phyloP scores from a whole-genome alignment of 2,797 vertebrate species.

The Caiman crocodilus region DNA sequence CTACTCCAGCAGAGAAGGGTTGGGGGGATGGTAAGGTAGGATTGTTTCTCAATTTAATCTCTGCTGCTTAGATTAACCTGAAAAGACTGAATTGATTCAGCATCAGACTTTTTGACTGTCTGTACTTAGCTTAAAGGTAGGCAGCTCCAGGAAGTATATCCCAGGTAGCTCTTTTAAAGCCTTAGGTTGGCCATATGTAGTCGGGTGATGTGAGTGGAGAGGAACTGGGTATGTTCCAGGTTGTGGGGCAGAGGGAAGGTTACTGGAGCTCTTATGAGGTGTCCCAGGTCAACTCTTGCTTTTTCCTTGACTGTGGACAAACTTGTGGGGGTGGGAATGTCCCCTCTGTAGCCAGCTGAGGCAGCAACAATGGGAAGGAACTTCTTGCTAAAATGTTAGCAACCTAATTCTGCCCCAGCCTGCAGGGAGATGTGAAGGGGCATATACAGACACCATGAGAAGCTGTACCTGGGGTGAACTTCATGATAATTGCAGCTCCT shows the following conservation, averaged over 20 bases:
- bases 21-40: too few species aligned
- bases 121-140: neutral
- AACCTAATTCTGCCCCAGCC: neutral
- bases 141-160: neutral
- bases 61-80: too few species aligned
- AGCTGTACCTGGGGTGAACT: neutral
- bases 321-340: neutral
- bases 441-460: neutral
- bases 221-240: neutral
- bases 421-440: neutral
- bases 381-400: neutral
- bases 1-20: too few species aligned
- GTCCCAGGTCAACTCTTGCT: neutral
- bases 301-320: neutral
- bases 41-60: too few species aligned
- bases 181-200: fast-evolving
- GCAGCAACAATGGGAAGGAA: neutral
- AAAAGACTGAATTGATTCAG: too few species aligned
- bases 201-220: neutral
- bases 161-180: neutral
- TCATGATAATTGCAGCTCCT: too few species aligned
- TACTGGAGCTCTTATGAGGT: neutral
- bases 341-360: neutral
- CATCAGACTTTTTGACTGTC: too few species aligned
- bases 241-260: neutral